Percentiles rank a stretch among this genome's conserved stretches.
These are phyloP conservation scores for Pocillopora grandis DNA, from an alignment of 92 coral and sea anemone genomes.

Conservation along the genomic window DNA sequence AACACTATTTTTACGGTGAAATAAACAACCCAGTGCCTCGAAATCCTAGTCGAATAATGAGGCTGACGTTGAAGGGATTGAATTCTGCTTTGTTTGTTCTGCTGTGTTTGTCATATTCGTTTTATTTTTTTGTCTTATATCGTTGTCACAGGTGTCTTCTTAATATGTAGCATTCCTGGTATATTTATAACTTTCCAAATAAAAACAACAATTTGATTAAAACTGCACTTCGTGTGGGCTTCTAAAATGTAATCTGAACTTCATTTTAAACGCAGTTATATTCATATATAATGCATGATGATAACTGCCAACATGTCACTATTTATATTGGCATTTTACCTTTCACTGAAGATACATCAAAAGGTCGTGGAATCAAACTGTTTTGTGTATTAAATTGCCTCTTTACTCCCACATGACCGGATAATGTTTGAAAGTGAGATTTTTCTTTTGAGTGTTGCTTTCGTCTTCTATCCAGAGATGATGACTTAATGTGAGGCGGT, in stretches of 20 bases:
- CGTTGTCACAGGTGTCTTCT: neutral
- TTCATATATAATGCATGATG: neutral
- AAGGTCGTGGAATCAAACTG: constrained; percentile 6
- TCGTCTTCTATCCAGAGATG: constrained; percentile 11
- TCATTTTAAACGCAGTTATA: neutral
- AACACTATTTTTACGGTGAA: no score
- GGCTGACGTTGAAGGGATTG: no score
- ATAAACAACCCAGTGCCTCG: no score
- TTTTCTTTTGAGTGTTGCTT: neutral
- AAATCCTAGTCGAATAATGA: no score
- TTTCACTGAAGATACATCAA: constrained; percentile 19
- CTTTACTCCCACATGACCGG: neutral
- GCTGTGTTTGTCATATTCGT: neutral
- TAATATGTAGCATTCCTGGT: no score
- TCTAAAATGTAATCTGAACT: neutral
- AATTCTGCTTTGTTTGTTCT: neutral
- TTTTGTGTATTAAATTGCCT: constrained; percentile 4
- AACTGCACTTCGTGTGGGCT: neutral
- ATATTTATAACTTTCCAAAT: no score
- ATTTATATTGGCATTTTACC: neutral
- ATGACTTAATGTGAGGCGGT: neutral
- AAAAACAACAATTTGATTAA: neutral
- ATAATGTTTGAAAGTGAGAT: neutral
- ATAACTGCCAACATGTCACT: neutral
- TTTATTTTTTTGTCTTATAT: neutral